Conservation (phyloP, 2,113 vertebrate genomes). For the Lontra canadensis region DNA sequence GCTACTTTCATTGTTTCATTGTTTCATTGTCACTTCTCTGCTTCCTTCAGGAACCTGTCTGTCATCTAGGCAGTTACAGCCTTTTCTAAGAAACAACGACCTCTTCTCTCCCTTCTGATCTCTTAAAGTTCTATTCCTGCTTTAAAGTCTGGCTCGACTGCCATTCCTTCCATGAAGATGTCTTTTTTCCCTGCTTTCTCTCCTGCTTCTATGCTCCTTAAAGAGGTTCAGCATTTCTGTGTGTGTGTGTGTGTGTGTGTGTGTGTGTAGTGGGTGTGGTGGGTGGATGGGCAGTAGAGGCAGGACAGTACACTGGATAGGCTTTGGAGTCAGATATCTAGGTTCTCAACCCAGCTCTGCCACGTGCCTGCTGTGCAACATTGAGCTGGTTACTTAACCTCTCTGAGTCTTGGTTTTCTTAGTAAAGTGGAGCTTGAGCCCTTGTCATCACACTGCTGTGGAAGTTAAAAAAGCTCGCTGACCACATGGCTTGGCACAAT, state of each 20-base stretch:
- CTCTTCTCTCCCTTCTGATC: background rate
- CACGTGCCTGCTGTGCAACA: background rate
- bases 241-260: background rate
- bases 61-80: background rate
- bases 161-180: background rate
- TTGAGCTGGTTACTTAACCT: background rate
- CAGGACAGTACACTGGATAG: fast-evolving
- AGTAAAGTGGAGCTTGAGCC: background rate
- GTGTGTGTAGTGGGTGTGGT: no score
- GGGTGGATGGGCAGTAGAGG: background rate
- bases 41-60: background rate
- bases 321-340: background rate
- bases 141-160: background rate
- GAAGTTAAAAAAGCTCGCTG: background rate
- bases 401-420: background rate
- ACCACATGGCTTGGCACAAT: background rate
- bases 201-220: background rate
- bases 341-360: background rate
- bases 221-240: background rate
- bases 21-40: background rate
- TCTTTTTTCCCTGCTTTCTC: background rate
- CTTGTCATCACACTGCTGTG: background rate
- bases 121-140: background rate
- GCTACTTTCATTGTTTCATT: background rate
- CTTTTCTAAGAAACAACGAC: background rate